A percentile compares a stretch with the other conserved stretches of the same genome.
These are phyloP conservation scores for Poeciliopsis turneri DNA, from an alignment of 2,797 vertebrate genomes.

Conservation along the genomic window DNA sequence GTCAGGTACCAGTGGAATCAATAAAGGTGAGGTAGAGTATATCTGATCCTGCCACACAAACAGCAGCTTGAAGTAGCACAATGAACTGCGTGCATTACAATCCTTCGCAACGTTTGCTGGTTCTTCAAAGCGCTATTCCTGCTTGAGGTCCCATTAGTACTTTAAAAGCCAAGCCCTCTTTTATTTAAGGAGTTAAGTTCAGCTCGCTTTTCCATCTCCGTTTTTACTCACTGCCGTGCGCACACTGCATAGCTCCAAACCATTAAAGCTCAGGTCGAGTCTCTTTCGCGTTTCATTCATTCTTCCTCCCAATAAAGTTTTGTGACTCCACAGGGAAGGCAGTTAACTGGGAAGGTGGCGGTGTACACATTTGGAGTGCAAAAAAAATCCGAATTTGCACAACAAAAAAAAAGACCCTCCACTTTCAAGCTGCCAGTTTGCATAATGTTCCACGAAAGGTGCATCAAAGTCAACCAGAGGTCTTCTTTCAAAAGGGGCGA, in stretches of 20 bases:
- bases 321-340: constrained; percentile 68
- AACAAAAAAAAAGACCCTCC: constrained; percentile 68
- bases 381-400: constrained; percentile 79
- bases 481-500: constrained; percentile 52
- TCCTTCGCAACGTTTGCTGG: constrained; percentile 10
- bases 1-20: constrained; percentile 33
- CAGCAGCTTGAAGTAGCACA: constrained; percentile 10
- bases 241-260: constrained; percentile 40
- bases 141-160: constrained; percentile 23
- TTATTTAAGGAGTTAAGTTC: constrained; percentile 6
- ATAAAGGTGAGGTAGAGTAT: constrained; percentile 33
- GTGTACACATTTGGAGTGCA: constrained; percentile 66
- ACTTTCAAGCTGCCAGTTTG: constrained; percentile 69
- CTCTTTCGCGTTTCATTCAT: constrained; percentile 51
- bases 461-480: constrained; percentile 76
- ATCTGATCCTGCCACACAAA: constrained; percentile 38
- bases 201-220: constrained; percentile 7
- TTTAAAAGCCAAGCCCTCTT: constrained; percentile 18
- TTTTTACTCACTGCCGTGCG: constrained; percentile 26
- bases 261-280: constrained; percentile 39
- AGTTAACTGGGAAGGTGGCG: constrained; percentile 76
- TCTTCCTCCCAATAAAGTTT: constrained; percentile 67
- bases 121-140: constrained; percentile 8
- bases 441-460: constrained; percentile 77
- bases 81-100: constrained; percentile 20